Evolutionary conservation across 2,888 invertebrate species (phyloP).

Genomic region (Acrobasis consociella): DNA sequence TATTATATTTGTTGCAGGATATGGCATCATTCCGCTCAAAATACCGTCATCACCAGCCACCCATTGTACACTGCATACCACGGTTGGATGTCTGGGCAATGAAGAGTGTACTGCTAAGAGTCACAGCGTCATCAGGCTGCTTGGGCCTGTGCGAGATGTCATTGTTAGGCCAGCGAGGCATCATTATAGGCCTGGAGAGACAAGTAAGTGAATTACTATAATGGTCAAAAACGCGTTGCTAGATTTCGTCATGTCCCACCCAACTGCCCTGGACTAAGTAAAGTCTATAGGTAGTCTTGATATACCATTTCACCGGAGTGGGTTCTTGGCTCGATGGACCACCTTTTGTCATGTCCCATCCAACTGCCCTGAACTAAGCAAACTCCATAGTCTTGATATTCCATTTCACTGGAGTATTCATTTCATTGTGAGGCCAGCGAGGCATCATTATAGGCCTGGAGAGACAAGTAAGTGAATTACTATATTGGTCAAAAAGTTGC

Average conservation of each 20-base stretch:
- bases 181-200: conserved; percentile 85
- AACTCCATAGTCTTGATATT: too few relatives aligned
- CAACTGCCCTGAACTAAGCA: too few relatives aligned
- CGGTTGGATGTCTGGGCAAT: conserved; percentile 82
- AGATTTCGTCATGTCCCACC: too few relatives aligned
- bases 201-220: conserved; percentile 74
- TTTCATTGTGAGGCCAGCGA: conserved; percentile 85
- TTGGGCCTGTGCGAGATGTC: conserved; percentile 85
- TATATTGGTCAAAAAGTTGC: too few relatives aligned
- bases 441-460: conserved; percentile 84
- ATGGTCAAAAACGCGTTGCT: too few relatives aligned
- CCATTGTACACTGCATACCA: conserved; percentile 83
- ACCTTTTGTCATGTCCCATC: too few relatives aligned
- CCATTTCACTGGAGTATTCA: too few relatives aligned
- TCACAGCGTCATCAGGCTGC: conserved; percentile 83
- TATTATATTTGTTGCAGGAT: conserved; percentile 75
- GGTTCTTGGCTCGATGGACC: too few relatives aligned
- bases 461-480: conserved; percentile 80
- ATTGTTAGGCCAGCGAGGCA: conserved; percentile 85
- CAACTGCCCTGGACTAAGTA: too few relatives aligned
- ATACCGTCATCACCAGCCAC: conserved; percentile 83
- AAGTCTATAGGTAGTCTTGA: too few relatives aligned
- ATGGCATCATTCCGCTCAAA: conserved; percentile 84
- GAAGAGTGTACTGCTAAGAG: conserved; percentile 82
- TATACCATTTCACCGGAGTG: too few relatives aligned